These are phyloP conservation scores for Caenorhabditis sp. DNA, from an alignment of 2,888 invertebrate genomes.

Conservation along the genomic window DNA sequence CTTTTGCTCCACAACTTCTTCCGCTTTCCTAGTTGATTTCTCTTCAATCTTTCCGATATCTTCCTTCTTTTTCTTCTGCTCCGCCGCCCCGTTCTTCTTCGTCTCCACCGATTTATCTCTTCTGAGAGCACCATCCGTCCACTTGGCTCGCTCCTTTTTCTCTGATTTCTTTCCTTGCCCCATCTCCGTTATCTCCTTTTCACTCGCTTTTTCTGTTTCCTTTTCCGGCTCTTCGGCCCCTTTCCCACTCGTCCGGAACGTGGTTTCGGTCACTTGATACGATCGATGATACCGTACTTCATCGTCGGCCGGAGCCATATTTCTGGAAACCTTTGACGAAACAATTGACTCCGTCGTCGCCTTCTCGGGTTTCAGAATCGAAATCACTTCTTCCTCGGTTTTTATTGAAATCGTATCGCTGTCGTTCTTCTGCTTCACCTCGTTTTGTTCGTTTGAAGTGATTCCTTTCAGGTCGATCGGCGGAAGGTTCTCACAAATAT, in stretches of 20 bases:
- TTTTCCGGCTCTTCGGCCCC: background rate
- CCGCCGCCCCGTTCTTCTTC: background rate
- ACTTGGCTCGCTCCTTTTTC: slow-evolving; percentile 28
- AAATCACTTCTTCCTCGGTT: slow-evolving; percentile 45
- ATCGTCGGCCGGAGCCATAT: slow-evolving; percentile 17
- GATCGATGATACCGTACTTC: slow-evolving; percentile 43
- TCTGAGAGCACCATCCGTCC: slow-evolving; percentile 17
- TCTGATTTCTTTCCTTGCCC: slow-evolving; percentile 8
- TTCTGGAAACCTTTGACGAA: slow-evolving; percentile 14
- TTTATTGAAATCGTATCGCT: slow-evolving; percentile 36
- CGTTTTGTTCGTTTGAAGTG: background rate
- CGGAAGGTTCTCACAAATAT: slow-evolving; percentile 16
- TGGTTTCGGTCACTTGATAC: slow-evolving; percentile 49
- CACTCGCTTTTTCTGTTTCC: background rate
- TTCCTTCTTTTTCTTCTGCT: background rate
- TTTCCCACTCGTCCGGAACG: slow-evolving; percentile 24
- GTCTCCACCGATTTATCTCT: slow-evolving; percentile 9
- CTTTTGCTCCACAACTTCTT: background rate
- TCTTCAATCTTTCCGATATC: background rate
- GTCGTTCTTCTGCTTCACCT: slow-evolving; percentile 22
- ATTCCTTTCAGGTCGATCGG: slow-evolving; percentile 35
- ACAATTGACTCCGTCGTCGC: slow-evolving; percentile 24
- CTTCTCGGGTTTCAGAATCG: slow-evolving; percentile 42
- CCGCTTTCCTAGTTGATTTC: background rate
- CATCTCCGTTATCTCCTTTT: background rate